Base-by-base conservation (phyloP, 2,113 vertebrate genomes). In the Athene cunicularia region DNA sequence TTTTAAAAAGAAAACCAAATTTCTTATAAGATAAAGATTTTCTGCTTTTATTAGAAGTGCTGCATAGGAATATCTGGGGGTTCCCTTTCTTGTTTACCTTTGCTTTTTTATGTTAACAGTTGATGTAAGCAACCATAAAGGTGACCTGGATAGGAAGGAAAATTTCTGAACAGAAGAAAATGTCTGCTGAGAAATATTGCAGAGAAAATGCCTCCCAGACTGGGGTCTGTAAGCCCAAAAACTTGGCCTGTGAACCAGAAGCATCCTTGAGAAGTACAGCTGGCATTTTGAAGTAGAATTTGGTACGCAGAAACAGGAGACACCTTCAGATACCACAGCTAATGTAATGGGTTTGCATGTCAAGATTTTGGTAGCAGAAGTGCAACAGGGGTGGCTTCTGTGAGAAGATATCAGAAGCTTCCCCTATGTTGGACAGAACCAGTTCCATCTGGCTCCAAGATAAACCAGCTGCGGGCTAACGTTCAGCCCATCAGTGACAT, bases 401-500 rank as follows among this genome's bases (percentile, higher is more conserved):
- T 59, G 33, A 59, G 41, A 70, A 59, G 27, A 27, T 20, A 17
- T 45, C 43, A 45, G 43, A 45, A 45, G 43, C 43, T 45, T 45
- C 43, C 16, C 43, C 43, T 45, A 45, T 17, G 17, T 45, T 45
- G 43, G 16, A 45, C 43, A 45, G 26, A 80, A 10, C 23, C 37
- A n/a, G 7, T 43, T 15, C 23, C 30, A 66, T 23, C 13, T 12
- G 21, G 21, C 5, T 68, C 33, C 63, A 47, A 41, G 27, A 20
- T 1, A 15, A 27, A 58, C 16, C 27, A 3, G 1, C 41, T 1
- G 0, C 16, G 68, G 79, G 41, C 27, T 7, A 2, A 49, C 11
- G 27, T 53, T 19, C 23, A 83, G 24, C 14, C 30, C 19, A 50
- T 70, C 28, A 59, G 28, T 0, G 2, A 41, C 0, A 0, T 4